A percentile compares a stretch with the other conserved stretches of the same genome.
These are phyloP conservation scores for Scomber japonicus DNA, from an alignment of 2,113 vertebrate genomes.

Conservation along the genomic window DNA sequence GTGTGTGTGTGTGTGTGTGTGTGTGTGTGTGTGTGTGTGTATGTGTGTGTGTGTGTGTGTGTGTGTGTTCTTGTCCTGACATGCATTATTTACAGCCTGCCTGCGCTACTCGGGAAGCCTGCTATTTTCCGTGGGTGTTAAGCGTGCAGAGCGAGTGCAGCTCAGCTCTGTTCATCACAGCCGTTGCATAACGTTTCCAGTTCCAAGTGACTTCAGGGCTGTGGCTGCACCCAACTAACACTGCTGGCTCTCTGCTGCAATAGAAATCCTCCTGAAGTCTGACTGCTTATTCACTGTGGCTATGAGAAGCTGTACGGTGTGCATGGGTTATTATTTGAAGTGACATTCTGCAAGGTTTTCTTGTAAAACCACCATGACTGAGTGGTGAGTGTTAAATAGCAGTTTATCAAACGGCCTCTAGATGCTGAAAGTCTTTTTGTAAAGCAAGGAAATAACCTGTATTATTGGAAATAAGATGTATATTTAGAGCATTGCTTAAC, in stretches of 20 bases:
- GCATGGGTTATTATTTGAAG: constrained; percentile 5
- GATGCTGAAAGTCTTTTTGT: too few relatives aligned
- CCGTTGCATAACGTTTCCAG: constrained; percentile 64
- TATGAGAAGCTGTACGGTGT: not conserved
- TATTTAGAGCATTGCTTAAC: too few relatives aligned
- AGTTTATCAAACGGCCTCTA: too few relatives aligned
- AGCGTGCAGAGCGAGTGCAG: constrained; percentile 49
- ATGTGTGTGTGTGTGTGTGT: too few relatives aligned
- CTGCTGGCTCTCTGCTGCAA: constrained; percentile 33
- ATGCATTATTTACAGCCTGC: constrained; percentile 72
- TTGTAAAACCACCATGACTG: not conserved
- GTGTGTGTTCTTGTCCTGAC: constrained; percentile 26
- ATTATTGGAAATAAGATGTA: too few relatives aligned
- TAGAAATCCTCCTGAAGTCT: constrained; percentile 51
- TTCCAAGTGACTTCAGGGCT: constrained; percentile 53
- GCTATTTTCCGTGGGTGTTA: constrained; percentile 74
- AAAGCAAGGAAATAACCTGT: too few relatives aligned
- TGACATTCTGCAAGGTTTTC: not conserved
- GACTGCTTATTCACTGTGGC: constrained; percentile 7
- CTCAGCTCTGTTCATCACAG: constrained; percentile 59
- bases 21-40: not conserved
- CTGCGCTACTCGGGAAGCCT: constrained; percentile 58
- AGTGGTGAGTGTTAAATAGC: too few relatives aligned
- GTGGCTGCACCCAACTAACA: constrained; percentile 31
- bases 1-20: not conserved